phyloP scores from a whole-genome alignment of 2,888 invertebrate species.

The Campoletis raptor region DNA sequence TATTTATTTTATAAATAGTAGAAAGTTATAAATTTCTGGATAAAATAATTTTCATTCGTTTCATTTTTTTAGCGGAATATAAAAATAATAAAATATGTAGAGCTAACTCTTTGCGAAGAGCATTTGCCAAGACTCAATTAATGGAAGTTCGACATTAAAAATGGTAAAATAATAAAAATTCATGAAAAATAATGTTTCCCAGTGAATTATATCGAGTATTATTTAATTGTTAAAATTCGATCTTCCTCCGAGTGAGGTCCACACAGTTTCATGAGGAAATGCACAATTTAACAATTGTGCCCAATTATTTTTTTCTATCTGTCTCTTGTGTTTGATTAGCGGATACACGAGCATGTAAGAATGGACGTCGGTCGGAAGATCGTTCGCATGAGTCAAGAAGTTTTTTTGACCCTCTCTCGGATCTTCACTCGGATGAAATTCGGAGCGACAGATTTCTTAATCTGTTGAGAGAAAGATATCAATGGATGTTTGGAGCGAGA shows the following conservation, averaged over 20 bases:
- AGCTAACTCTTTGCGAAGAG: too few relatives aligned
- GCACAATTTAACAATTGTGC: slow-evolving; percentile 82
- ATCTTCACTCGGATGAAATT: neutral
- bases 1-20: too few relatives aligned
- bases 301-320: slow-evolving; percentile 81
- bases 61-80: too few relatives aligned
- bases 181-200: neutral
- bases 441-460: slow-evolving; percentile 1
- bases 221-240: slow-evolving; percentile 42
- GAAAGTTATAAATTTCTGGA: too few relatives aligned
- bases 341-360: slow-evolving; percentile 70
- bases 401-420: slow-evolving; percentile 35
- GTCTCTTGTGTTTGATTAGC: slow-evolving; percentile 75
- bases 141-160: neutral
- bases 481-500: neutral
- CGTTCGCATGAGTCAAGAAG: slow-evolving; percentile 16
- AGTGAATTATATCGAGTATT: neutral
- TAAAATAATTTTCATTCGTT: too few relatives aligned
- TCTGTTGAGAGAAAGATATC: neutral
- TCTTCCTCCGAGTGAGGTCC: slow-evolving; percentile 59
- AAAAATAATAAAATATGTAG: too few relatives aligned
- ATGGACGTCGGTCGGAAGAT: slow-evolving; percentile 15
- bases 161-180: neutral
- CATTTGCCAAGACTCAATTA: too few relatives aligned
- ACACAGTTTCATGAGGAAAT: slow-evolving; percentile 79